Conservation (phyloP, 2,113 vertebrate species). For the Saccopteryx bilineata region DNA sequence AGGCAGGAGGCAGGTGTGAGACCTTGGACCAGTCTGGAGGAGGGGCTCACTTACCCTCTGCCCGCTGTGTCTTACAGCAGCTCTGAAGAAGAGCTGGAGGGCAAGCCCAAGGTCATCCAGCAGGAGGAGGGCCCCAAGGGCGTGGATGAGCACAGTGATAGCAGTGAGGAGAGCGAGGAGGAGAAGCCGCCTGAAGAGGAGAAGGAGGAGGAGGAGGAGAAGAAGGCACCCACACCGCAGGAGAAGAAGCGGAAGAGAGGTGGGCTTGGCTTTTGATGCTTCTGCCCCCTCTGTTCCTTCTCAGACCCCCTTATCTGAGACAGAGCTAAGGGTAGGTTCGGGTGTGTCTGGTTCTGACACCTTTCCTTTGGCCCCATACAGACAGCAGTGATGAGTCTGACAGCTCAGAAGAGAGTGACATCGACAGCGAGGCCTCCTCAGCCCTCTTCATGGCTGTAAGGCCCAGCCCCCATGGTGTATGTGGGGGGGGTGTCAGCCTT, state of each 20-base stretch:
- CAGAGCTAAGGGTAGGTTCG: rapidly evolving
- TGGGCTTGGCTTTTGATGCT: conserved; percentile 33
- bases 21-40: rapidly evolving
- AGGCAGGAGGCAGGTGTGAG: rapidly evolving
- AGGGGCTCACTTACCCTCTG: rapidly evolving
- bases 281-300: too few relatives aligned
- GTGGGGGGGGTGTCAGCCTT: rapidly evolving
- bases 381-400: conserved; percentile 96
- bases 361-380: conserved; percentile 70
- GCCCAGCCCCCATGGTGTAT: rapidly evolving
- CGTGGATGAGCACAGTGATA: conserved; percentile 93
- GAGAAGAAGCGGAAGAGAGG: conserved; percentile 95
- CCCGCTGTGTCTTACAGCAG: conserved; percentile 84
- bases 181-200: conserved; percentile 94
- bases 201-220: conserved; percentile 94
- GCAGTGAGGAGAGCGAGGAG: conserved; percentile 96
- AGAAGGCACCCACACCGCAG: conserved; percentile 91
- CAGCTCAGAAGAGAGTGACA: conserved; percentile 96
- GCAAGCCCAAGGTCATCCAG: conserved; percentile 88
- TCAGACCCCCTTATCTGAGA: not conserved
- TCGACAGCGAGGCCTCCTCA: conserved; percentile 93
- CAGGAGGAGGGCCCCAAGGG: conserved; percentile 94
- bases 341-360: not conserved
- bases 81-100: conserved; percentile 88
- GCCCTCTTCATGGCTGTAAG: conserved; percentile 94